phyloP scores from a whole-genome alignment of 2,113 vertebrate genomes.

The Steatornis caripensis region DNA sequence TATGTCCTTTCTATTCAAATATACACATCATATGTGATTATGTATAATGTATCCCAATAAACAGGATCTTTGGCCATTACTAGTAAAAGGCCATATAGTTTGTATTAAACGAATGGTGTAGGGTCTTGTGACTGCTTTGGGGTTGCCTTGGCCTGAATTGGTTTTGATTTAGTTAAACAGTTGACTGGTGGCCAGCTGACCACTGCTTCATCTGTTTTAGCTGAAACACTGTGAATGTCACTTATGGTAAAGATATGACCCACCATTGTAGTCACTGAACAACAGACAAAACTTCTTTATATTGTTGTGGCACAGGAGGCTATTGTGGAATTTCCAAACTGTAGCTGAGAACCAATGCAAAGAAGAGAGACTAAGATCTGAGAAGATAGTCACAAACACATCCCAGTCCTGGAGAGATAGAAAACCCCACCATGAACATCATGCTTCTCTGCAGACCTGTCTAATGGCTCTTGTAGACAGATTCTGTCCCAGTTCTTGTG shows the following conservation, averaged over 20 bases:
- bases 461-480: not conserved
- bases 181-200: not conserved
- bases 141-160: not conserved
- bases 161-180: not conserved
- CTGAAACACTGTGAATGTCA: not conserved
- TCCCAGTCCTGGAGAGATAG: not conserved
- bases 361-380: not conserved
- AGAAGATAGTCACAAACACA: not conserved
- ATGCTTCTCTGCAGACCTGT: not conserved
- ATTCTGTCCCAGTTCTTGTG: not conserved
- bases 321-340: not conserved
- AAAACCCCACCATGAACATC: not conserved
- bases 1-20: not conserved
- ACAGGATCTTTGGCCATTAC: not conserved
- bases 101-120: not conserved
- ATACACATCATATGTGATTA: not conserved
- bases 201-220: not conserved
- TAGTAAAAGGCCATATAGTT: not conserved
- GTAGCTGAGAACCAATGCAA: not conserved
- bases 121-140: not conserved
- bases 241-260: not conserved
- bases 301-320: rapidly evolving
- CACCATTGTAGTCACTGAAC: not conserved
- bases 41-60: not conserved
- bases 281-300: not conserved